Evolutionary conservation across 2,797 vertebrate genomes (phyloP).

Genomic region (Urocyon cinereoargenteus): DNA sequence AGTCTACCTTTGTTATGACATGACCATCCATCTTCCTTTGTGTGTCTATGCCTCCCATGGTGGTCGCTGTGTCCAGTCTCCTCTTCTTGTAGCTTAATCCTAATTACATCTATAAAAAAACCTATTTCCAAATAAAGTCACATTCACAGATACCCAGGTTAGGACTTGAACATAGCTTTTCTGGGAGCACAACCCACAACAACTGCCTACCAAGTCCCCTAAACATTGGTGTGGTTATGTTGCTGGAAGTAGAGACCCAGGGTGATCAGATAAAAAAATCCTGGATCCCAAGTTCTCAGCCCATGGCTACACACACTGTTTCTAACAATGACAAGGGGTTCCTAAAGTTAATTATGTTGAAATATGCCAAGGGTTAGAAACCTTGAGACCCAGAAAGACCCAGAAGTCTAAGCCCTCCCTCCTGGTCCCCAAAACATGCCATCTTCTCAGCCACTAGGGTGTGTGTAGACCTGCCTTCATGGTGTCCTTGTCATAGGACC

Average conservation of each 20-base stretch:
- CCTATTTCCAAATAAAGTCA: neutral
- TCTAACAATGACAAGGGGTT: neutral
- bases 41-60: neutral
- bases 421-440: neutral
- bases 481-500: neutral
- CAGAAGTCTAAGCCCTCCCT: neutral
- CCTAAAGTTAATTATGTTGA: neutral
- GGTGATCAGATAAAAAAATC: too few species aligned
- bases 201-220: neutral
- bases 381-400: neutral
- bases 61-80: neutral
- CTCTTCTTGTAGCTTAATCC: neutral
- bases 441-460: neutral
- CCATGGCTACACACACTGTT: fast-evolving
- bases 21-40: fast-evolving
- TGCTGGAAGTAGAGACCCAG: neutral
- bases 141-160: neutral
- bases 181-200: neutral
- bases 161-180: neutral
- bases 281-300: neutral
- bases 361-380: neutral
- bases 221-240: neutral
- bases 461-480: neutral
- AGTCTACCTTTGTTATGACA: neutral
- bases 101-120: neutral